Conservation (phyloP, 2,113 vertebrate genomes). For the Motacilla alba region DNA sequence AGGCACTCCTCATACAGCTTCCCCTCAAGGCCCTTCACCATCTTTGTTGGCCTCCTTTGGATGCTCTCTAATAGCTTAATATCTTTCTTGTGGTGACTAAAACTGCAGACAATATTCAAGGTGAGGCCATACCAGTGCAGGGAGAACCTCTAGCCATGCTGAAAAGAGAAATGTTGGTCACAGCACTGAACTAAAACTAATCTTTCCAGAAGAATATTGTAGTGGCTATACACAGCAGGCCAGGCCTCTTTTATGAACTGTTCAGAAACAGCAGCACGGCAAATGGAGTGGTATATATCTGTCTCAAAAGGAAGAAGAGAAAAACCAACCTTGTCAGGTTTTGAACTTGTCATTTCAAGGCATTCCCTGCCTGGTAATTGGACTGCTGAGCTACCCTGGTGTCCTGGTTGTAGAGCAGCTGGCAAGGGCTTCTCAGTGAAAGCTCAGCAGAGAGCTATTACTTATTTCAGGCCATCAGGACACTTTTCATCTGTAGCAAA, state of each 20-base stretch:
- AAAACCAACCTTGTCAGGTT: not conserved
- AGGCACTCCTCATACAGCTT: accelerated
- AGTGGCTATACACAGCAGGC: not conserved
- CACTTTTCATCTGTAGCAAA: not conserved
- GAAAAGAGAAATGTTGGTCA: not conserved
- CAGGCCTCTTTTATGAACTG: not conserved
- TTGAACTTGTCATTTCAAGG: not conserved
- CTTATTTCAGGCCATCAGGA: not conserved
- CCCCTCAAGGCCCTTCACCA: not conserved
- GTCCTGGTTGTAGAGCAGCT: not conserved
- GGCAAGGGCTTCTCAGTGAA: not conserved
- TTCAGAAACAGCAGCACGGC: not conserved
- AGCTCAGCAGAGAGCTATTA: not conserved
- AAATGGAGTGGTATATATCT: not conserved
- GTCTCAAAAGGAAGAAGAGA: not conserved
- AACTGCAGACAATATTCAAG: not conserved
- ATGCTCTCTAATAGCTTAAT: not conserved
- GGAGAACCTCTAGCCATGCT: not conserved
- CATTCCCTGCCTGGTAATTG: not conserved
- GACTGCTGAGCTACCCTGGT: not conserved
- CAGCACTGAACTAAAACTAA: not conserved
- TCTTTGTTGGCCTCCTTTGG: not conserved
- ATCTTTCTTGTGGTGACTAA: not conserved
- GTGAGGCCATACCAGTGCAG: not conserved
- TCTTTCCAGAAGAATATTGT: not conserved